phyloP scores from a whole-genome alignment of 1,140 invertebrate genomes.

The Drosophila virilis region DNA sequence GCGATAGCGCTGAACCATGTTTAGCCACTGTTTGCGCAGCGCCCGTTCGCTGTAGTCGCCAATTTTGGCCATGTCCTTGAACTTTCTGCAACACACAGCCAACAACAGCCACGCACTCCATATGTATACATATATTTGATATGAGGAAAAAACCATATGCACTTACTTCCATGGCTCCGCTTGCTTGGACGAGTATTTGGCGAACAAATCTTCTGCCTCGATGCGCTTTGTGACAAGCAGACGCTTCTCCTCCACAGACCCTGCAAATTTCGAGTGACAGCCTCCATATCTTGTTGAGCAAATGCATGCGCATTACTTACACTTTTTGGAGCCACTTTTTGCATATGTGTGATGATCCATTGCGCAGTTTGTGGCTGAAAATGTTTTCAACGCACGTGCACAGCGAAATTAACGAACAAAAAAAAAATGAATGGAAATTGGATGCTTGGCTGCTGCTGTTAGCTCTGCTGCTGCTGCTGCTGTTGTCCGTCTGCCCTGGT shows the following conservation, averaged over 20 bases:
- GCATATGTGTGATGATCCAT: slow-evolving; percentile 82
- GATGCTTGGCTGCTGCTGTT: slow-evolving; percentile 24
- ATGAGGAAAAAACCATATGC: neutral
- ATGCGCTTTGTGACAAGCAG: slow-evolving; percentile 58
- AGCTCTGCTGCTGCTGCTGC: slow-evolving; percentile 13
- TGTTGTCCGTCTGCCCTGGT: slow-evolving; percentile 34
- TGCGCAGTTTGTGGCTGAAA: slow-evolving; percentile 29
- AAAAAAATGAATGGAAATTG: slow-evolving; percentile 23
- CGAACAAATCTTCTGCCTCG: slow-evolving; percentile 61
- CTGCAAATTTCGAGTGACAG: slow-evolving; percentile 35
- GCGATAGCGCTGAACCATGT: slow-evolving; percentile 72
- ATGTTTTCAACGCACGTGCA: slow-evolving; percentile 41
- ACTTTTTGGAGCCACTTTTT: slow-evolving; percentile 71
- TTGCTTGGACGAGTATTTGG: slow-evolving; percentile 60
- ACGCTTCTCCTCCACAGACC: slow-evolving; percentile 61
- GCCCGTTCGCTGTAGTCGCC: slow-evolving; percentile 71
- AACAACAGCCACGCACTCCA: neutral
- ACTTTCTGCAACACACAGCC: slow-evolving; percentile 47
- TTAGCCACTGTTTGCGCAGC: slow-evolving; percentile 74
- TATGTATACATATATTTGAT: neutral
- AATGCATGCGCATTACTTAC: slow-evolving; percentile 47
- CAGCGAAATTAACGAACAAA: slow-evolving; percentile 36
- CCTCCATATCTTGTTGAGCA: neutral
- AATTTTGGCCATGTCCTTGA: slow-evolving; percentile 63
- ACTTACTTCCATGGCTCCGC: slow-evolving; percentile 73